These are phyloP conservation scores for Decapterus maruadsi DNA, from an alignment of 2,797 vertebrate genomes.

Conservation along the genomic window DNA sequence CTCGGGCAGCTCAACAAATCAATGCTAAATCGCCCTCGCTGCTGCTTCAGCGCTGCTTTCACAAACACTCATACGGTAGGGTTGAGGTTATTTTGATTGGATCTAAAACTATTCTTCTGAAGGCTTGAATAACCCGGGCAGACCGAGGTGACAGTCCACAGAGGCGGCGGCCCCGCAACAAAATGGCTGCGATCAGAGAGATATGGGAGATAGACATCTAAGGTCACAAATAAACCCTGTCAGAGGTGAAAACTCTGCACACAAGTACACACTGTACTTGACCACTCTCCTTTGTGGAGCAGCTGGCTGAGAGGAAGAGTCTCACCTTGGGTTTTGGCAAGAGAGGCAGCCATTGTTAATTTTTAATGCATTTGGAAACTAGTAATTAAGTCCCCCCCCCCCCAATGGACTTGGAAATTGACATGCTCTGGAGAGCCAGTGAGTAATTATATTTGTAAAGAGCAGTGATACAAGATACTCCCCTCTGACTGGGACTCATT, in stretches of 20 bases:
- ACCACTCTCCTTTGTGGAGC: slow-evolving; percentile 57
- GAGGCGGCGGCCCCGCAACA: slow-evolving; percentile 20
- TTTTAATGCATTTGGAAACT: slow-evolving; percentile 86
- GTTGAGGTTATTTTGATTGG: slow-evolving; percentile 71
- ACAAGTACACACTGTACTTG: slow-evolving; percentile 52
- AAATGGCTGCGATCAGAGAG: slow-evolving; percentile 66
- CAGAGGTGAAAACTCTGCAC: slow-evolving; percentile 58
- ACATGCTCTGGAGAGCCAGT: slow-evolving; percentile 87
- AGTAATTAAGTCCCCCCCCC: slow-evolving; percentile 81
- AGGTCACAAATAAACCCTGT: slow-evolving; percentile 73
- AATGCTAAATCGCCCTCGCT: slow-evolving; percentile 43
- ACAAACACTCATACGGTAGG: slow-evolving; percentile 12
- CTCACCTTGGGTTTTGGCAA: slow-evolving; percentile 84
- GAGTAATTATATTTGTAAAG: slow-evolving; percentile 92
- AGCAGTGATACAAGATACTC: slow-evolving; percentile 89
- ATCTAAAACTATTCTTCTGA: slow-evolving; percentile 69
- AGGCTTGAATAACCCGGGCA: slow-evolving; percentile 51
- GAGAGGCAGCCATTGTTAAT: slow-evolving; percentile 82
- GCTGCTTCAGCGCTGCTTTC: slow-evolving; percentile 26
- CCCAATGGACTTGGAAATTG: slow-evolving; percentile 85
- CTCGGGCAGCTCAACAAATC: slow-evolving; percentile 55
- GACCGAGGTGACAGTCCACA: slow-evolving; percentile 42
- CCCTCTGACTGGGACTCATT: slow-evolving; percentile 87
- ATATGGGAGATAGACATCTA: slow-evolving; percentile 76
- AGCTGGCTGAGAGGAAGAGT: slow-evolving; percentile 48